Percentiles rank a stretch among this genome's conserved stretches.
These are phyloP conservation scores for Dolichopus griseipennis DNA, from an alignment of 2,888 invertebrate genomes.

Conservation along the genomic window DNA sequence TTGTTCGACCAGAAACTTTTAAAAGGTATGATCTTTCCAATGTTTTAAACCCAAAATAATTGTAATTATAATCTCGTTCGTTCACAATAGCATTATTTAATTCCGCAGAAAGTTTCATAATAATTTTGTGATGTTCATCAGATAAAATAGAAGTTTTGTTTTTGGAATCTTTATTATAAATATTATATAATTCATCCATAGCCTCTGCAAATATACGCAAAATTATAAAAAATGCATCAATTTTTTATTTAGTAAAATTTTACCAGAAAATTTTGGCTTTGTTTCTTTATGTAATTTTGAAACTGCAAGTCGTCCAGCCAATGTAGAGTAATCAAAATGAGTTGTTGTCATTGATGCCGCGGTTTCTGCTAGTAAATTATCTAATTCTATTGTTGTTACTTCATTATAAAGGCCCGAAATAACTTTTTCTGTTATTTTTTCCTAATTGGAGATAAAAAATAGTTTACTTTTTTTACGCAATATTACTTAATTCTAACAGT, in stretches of 20 bases:
- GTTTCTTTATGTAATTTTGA: slow-evolving; percentile 15
- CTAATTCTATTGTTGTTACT: slow-evolving; percentile 14
- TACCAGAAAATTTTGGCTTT: slow-evolving; percentile 16
- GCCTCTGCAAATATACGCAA: neutral
- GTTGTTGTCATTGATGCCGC: slow-evolving; percentile 15
- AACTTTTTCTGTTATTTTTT: slow-evolving; percentile 13
- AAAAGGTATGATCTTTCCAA: slow-evolving; percentile 83
- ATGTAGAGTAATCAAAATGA: slow-evolving; percentile 16
- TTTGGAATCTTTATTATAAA: neutral
- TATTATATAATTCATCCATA: slow-evolving; percentile 8
- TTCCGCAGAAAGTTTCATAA: slow-evolving; percentile 61
- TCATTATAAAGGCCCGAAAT: slow-evolving; percentile 15
- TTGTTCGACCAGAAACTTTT: slow-evolving; percentile 77
- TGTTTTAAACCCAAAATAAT: slow-evolving; percentile 94
- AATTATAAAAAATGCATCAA: neutral
- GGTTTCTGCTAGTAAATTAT: slow-evolving; percentile 16
- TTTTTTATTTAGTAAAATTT: neutral
- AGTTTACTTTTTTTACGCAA: too few relatives aligned
- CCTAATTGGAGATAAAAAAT: neutral
- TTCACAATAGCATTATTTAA: slow-evolving; percentile 82
- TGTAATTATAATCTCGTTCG: slow-evolving; percentile 86
- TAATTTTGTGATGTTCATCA: slow-evolving; percentile 62
- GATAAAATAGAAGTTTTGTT: slow-evolving; percentile 70
- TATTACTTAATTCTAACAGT: too few relatives aligned
- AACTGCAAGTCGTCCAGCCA: slow-evolving; percentile 16